Percentiles rank a stretch among this genome's conserved stretches.
These are phyloP conservation scores for Urocolius indicus DNA, from an alignment of 2,113 vertebrate genomes.

Conservation along the genomic window DNA sequence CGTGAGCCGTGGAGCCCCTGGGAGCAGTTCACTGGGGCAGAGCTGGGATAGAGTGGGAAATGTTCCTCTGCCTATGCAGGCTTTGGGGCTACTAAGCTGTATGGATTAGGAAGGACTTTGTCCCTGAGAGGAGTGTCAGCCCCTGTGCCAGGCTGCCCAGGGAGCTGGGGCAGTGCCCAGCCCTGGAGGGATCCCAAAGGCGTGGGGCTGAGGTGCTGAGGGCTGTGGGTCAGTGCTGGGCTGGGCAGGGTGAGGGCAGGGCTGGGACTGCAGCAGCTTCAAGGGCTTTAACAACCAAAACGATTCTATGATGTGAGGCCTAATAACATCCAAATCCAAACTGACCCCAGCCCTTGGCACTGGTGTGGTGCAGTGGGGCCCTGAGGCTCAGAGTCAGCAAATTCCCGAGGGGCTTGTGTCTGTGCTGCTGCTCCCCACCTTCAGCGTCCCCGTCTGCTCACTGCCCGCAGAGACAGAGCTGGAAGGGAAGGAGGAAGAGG, in stretches of 20 bases:
- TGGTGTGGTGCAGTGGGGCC: fast-evolving
- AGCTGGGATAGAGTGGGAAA: neutral
- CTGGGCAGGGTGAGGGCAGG: too few species aligned
- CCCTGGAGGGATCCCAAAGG: too few species aligned
- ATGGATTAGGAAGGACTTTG: too few species aligned
- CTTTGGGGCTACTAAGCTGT: neutral
- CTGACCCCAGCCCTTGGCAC: neutral
- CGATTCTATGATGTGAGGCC: too few species aligned
- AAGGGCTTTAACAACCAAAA: too few species aligned
- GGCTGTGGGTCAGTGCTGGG: too few species aligned
- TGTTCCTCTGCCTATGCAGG: neutral
- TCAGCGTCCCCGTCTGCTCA: fast-evolving
- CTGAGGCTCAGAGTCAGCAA: neutral
- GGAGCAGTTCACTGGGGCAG: neutral
- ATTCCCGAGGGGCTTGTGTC: neutral
- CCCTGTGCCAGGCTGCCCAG: too few species aligned
- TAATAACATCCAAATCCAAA: neutral
- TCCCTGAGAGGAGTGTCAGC: too few species aligned
- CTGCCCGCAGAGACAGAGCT: constrained; percentile 51
- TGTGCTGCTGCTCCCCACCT: neutral
- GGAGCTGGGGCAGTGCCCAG: too few species aligned
- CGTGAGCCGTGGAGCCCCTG: fast-evolving
- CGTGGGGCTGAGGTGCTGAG: too few species aligned
- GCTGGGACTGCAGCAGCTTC: too few species aligned
- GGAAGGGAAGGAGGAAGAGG: constrained; percentile 62